Evolutionary conservation across 2,797 vertebrate species (phyloP).

Genomic region (Sebastes hubbsi): DNA sequence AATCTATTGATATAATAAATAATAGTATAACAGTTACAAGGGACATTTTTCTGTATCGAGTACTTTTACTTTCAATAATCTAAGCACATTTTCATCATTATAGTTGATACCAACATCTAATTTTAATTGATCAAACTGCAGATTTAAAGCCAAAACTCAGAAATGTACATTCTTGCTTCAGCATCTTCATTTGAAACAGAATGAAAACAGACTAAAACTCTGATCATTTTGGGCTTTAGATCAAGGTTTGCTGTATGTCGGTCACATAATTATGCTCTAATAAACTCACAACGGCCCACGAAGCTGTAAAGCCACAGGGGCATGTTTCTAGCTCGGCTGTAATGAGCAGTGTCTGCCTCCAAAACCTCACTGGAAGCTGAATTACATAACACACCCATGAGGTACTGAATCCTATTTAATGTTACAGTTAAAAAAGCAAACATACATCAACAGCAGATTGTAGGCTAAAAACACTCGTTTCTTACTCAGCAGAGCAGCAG

Average conservation of each 20-base stretch:
- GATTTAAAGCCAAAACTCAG: not conserved
- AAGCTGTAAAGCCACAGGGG: slow-evolving; percentile 22
- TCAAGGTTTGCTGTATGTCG: not conserved
- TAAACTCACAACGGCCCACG: slow-evolving; percentile 4
- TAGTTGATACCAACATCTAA: not conserved
- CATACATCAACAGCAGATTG: not conserved
- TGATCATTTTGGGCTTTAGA: not conserved
- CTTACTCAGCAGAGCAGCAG: not conserved
- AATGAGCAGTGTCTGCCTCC: slow-evolving; percentile 17
- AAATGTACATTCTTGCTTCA: not conserved
- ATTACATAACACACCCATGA: slow-evolving; percentile 38
- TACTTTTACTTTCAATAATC: too few relatives aligned
- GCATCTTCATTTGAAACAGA: not conserved
- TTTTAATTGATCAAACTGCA: not conserved
- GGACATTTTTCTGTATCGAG: not conserved
- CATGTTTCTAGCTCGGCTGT: not conserved
- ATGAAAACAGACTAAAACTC: not conserved
- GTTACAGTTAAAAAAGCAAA: not conserved
- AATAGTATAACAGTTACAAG: not conserved
- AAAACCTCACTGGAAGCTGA: not conserved
- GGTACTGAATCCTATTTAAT: not conserved
- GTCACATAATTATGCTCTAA: slow-evolving; percentile 31
- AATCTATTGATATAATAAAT: not conserved
- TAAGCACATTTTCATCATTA: not conserved
- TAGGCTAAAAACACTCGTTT: not conserved